Conservation (phyloP, 2,113 vertebrate genomes). For the Aviceda subcristata region DNA sequence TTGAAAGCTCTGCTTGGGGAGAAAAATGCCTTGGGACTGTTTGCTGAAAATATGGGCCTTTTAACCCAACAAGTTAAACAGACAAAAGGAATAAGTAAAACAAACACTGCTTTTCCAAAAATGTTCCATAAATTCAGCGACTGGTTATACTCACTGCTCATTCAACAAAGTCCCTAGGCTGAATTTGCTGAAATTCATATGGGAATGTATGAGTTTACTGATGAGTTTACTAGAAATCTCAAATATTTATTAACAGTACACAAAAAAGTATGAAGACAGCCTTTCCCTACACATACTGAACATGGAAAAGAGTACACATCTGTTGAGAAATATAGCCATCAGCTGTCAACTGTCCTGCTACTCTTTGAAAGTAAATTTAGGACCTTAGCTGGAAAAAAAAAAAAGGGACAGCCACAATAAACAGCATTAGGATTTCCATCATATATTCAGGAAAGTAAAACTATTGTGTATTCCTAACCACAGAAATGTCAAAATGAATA, state of each 20-base stretch:
- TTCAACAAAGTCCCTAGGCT: background rate
- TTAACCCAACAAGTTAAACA: background rate
- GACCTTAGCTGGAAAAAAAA: background rate
- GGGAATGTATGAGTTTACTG: background rate
- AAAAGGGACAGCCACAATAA: background rate
- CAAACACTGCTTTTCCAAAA: background rate
- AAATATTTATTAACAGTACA: background rate
- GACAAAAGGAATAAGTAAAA: constrained; percentile 30
- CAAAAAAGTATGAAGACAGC: background rate
- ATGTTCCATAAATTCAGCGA: background rate
- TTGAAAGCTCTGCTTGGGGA: background rate
- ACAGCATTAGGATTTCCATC: background rate
- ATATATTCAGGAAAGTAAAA: background rate
- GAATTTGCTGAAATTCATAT: background rate
- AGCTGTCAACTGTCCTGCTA: background rate
- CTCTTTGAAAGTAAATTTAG: constrained; percentile 1
- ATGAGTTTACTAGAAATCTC: background rate
- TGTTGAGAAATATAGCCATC: background rate
- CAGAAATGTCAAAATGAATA: constrained; percentile 6
- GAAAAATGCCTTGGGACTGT: background rate
- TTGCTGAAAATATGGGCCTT: background rate
- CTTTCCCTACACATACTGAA: background rate
- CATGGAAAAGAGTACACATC: background rate
- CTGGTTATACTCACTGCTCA: background rate
- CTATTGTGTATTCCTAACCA: background rate